phyloP scores from a whole-genome alignment of 2,888 invertebrate species.

The Drosophila tanythrix region DNA sequence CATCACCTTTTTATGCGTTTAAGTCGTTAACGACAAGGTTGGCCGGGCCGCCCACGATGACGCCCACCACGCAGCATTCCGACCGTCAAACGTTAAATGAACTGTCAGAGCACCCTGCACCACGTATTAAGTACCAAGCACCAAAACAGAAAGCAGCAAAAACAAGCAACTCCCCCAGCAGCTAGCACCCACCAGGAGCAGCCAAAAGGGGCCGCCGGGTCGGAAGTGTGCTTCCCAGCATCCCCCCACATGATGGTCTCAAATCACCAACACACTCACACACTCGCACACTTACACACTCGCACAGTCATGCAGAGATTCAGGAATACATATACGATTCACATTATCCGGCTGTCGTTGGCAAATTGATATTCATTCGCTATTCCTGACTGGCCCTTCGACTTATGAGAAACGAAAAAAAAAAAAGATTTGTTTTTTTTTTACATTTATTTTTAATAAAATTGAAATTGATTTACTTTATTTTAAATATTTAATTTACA shows the following conservation, averaged over 20 bases:
- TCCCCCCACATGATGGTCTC: slow-evolving; percentile 46
- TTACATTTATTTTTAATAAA: slow-evolving; percentile 77
- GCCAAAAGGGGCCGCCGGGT: not conserved
- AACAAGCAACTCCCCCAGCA: slow-evolving; percentile 9
- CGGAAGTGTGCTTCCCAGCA: slow-evolving; percentile 29
- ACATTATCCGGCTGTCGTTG: slow-evolving; percentile 30
- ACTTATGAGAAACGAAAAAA: not conserved
- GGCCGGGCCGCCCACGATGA: slow-evolving; percentile 48
- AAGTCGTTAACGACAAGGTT: slow-evolving; percentile 69
- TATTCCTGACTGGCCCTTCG: not conserved
- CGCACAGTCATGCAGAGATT: slow-evolving; percentile 5
- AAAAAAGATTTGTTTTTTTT: slow-evolving; percentile 44
- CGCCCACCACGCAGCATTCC: slow-evolving; percentile 46
- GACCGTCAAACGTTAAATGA: slow-evolving; percentile 57
- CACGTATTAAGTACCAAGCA: slow-evolving; percentile 11
- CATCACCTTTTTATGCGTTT: slow-evolving; percentile 51
- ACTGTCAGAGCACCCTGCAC: slow-evolving; percentile 32
- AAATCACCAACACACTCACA: slow-evolving; percentile 55
- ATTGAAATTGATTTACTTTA: slow-evolving; percentile 66
- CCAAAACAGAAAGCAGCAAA: not conserved
- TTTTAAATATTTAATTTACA: slow-evolving; percentile 73
- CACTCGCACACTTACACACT: slow-evolving; percentile 70
- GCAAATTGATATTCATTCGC: slow-evolving; percentile 74
- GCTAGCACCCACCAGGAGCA: not conserved
- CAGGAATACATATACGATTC: slow-evolving; percentile 16